These are phyloP conservation scores for Brachionus paranguensis DNA, from an alignment of 1,140 invertebrate species.

Conservation along the genomic window DNA sequence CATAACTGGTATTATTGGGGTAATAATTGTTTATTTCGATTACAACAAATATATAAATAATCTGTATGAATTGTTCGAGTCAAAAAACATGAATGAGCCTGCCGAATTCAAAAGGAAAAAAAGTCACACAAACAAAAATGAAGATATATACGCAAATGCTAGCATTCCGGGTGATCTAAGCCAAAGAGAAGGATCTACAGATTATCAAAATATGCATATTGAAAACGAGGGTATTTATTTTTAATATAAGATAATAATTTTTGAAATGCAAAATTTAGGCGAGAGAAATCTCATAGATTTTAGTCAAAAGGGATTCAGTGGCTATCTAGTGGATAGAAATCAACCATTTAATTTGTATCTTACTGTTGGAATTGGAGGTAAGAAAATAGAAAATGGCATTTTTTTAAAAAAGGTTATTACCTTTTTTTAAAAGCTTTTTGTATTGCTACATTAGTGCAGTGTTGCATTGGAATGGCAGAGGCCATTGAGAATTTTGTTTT, in stretches of 20 bases:
- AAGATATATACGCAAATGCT: not conserved
- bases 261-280: not conserved
- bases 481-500: conserved; percentile 14
- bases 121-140: not conserved
- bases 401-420: not conserved
- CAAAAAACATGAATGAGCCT: not conserved
- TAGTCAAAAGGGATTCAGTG: not conserved
- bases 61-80: not conserved
- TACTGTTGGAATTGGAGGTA: conserved; percentile 11
- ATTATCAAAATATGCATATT: not conserved
- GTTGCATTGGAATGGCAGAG: conserved; percentile 2
- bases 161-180: no score
- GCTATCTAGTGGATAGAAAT: conserved; percentile 20
- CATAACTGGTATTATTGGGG: not conserved
- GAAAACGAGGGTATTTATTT: not conserved
- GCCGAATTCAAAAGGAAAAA: not conserved
- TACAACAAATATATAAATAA: not conserved
- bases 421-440: not conserved
- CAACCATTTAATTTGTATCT: conserved; percentile 36
- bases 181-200: not conserved
- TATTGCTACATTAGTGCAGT: not conserved
- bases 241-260: not conserved
- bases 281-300: not conserved
- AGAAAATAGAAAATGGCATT: not conserved
- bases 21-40: not conserved